A percentile compares a stretch with the other conserved stretches of the same genome.
phyloP scores from a whole-genome alignment of 2,113 vertebrate species.

The Python bivittatus region DNA sequence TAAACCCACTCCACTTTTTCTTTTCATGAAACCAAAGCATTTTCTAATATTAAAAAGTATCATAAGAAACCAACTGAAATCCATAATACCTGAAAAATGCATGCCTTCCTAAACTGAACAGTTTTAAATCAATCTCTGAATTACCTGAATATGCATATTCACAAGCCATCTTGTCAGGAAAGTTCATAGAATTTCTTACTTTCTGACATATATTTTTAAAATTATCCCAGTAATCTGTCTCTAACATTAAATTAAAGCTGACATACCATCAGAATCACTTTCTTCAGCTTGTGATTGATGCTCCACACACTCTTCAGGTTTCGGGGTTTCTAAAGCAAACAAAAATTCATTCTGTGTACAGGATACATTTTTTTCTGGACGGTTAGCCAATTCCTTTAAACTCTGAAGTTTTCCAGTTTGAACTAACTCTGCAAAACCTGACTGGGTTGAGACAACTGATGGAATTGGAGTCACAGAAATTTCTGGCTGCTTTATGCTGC shows the following conservation, averaged over 20 bases:
- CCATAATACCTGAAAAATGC: neutral
- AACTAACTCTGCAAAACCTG: neutral
- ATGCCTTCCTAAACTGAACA: neutral
- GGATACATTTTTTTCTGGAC: neutral
- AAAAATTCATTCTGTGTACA: neutral
- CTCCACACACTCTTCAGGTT: neutral
- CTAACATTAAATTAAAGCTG: neutral
- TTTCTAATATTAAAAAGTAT: neutral
- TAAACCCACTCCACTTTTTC: neutral
- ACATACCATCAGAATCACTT: constrained; percentile 87
- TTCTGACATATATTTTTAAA: neutral
- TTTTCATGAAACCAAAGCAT: neutral
- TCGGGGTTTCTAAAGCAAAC: neutral
- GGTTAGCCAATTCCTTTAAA: neutral
- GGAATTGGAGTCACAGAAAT: neutral
- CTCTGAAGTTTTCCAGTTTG: constrained; percentile 22
- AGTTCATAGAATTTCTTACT: neutral
- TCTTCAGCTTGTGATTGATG: constrained; percentile 57
- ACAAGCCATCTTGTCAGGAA: neutral
- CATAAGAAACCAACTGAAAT: neutral
- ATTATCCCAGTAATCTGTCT: neutral
- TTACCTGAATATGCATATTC: neutral
- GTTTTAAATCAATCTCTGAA: neutral
- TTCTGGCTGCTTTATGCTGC: neutral
- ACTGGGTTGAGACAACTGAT: neutral